Evolutionary conservation across 2,888 invertebrate species (phyloP), one percentile per base, ranked within the genome.

Genomic region (Congeria kusceri): DNA sequence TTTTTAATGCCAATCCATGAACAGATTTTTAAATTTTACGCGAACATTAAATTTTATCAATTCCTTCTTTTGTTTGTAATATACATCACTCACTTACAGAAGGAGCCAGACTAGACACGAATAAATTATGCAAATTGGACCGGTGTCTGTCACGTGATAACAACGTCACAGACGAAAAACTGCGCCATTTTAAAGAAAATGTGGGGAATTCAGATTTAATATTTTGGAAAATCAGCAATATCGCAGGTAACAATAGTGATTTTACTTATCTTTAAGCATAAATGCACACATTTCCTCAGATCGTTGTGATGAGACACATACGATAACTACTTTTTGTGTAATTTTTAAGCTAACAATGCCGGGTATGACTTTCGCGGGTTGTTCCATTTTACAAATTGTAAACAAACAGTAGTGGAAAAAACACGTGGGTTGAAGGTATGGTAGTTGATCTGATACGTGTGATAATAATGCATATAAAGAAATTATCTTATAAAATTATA

Each of bases 111-210:
- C 3, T 39, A 39, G 1, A 11, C 53, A 20, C 11, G n/a, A 53
- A 53, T 53, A 64, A 68, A 68, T 73, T 83, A 83, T 83, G 83
- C 79, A 83, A 83, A 83, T 83, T 32, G 73, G n/a, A 39, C 66
- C 80, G 89, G 87, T 86, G 86, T 77, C 63, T 58, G 77, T 88
- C 91, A 91, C 88, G 90, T 91, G 91, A 90, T 85, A 56, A 25
- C 47, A 61, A 83, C 83, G 83, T 83, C 83, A 83, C 47, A 29
- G 44, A 69, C 63, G 76, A 63, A 57, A 61, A 70, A 70, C 72
- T 66, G 83, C 78, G 83, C 83, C 78, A 78, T 78, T 75, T 73
- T 79, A 64, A 49, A 47, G 65, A 71, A 71, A 77, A 67, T 62
- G 56, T 62, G 25, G n/a, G 29, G 23, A 23, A 32, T 46, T 39